Evolutionary conservation across 2,888 invertebrate genomes (phyloP).

Genomic region (Conomelus anceps): DNA sequence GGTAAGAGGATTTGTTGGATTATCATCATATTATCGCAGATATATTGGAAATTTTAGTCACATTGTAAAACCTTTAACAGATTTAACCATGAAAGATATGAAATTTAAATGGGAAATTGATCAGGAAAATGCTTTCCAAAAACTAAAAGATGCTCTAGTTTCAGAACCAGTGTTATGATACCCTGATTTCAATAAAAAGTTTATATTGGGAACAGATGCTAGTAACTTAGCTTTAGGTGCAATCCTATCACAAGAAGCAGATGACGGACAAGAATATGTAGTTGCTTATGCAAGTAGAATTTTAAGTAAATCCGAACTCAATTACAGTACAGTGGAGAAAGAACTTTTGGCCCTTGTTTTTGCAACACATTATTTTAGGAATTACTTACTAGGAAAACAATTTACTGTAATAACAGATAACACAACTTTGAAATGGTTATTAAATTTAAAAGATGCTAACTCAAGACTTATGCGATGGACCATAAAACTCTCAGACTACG

Average conservation of each 20-base stretch:
- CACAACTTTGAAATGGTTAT: neutral
- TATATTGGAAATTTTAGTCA: neutral
- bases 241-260: conserved; percentile 32
- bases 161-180: conserved; percentile 16
- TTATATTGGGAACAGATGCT: conserved; percentile 35
- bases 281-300: conserved; percentile 38
- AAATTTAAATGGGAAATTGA: neutral
- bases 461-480: neutral
- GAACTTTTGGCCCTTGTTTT: conserved; percentile 38
- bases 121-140: no score
- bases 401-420: conserved; percentile 9
- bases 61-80: neutral
- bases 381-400: conserved; percentile 29
- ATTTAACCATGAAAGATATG: neutral
- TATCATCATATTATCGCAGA: neutral
- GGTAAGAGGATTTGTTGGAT: neutral
- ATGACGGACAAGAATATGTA: conserved; percentile 35
- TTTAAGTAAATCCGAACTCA: conserved; percentile 35
- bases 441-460: neutral
- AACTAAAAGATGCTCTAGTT: conserved; percentile 9
- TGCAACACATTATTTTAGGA: conserved; percentile 35
- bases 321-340: conserved; percentile 36
- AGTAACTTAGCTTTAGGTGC: conserved; percentile 36
- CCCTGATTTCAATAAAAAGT: conserved; percentile 22
- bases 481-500: neutral